These are phyloP conservation scores for Bostrychus sinensis DNA, from an alignment of 2,113 vertebrate species.

Conservation along the genomic window DNA sequence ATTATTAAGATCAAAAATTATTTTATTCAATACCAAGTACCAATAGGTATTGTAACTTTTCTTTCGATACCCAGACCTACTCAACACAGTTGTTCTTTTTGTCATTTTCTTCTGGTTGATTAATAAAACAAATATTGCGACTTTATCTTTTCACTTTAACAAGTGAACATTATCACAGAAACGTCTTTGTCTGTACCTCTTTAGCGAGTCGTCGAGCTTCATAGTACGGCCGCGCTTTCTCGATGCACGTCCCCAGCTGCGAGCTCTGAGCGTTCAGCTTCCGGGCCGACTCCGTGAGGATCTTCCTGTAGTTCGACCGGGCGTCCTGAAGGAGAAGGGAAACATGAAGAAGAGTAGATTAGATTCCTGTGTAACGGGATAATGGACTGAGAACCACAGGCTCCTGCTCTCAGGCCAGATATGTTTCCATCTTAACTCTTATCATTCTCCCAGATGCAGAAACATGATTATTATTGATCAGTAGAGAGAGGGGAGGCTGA, in stretches of 20 bases:
- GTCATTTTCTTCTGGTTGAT: no score
- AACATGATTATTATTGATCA: conserved; percentile 38
- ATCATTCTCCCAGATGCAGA: not conserved
- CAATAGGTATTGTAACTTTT: no score
- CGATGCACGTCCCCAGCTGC: conserved; percentile 89
- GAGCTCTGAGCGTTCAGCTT: conserved; percentile 91
- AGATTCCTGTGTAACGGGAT: conserved; percentile 43
- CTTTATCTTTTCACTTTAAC: no score
- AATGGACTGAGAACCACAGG: not conserved
- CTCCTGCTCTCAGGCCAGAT: not conserved
- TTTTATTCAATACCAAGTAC: no score
- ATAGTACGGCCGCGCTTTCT: conserved; percentile 92
- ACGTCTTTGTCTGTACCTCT: conserved; percentile 74
- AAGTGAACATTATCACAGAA: no score
- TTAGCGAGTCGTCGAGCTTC: conserved; percentile 90
- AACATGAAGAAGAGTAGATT: conserved; percentile 39
- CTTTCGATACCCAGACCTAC: no score
- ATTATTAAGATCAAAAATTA: no score
- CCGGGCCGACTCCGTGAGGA: conserved; percentile 91
- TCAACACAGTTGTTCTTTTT: no score
- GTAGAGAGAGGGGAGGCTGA: conserved; percentile 2
- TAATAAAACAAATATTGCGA: no score
- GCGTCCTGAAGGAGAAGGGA: conserved; percentile 83
- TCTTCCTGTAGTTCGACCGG: conserved; percentile 89
- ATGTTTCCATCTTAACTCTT: conserved; percentile 21